These are phyloP conservation scores for Amphipyra berbera DNA, from an alignment of 2,888 invertebrate genomes.

Conservation along the genomic window DNA sequence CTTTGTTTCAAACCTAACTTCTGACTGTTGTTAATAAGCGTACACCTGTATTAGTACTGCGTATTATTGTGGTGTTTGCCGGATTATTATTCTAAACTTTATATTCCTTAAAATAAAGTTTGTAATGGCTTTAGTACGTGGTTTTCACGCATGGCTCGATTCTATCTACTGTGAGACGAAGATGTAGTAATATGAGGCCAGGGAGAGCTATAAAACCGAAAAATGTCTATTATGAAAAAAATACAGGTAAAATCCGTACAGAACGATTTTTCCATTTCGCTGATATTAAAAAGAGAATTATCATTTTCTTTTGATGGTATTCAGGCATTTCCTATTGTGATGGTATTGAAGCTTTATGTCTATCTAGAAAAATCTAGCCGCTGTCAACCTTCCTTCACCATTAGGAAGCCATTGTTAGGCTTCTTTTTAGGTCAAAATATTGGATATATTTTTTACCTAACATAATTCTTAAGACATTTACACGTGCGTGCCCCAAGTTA, in stretches of 20 bases:
- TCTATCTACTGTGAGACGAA: slow-evolving; percentile 21
- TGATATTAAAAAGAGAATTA: slow-evolving; percentile 20
- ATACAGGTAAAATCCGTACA: slow-evolving; percentile 4
- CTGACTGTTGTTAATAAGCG: slow-evolving; percentile 24
- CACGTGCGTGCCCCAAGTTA: no score
- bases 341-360: slow-evolving; percentile 7
- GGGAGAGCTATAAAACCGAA: slow-evolving; percentile 26
- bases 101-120: background rate
- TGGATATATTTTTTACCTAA: background rate
- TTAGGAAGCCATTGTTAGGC: slow-evolving; percentile 26
- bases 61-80: slow-evolving; percentile 14
- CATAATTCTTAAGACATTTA: no score
- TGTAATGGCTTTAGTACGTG: slow-evolving; percentile 4
- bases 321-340: slow-evolving; percentile 8
- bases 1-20: slow-evolving; percentile 28
- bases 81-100: slow-evolving; percentile 21
- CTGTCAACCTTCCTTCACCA: slow-evolving; percentile 15
- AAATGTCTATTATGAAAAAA: slow-evolving; percentile 17
- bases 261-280: slow-evolving; percentile 12
- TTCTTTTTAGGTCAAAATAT: slow-evolving; percentile 32
- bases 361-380: slow-evolving; percentile 11
- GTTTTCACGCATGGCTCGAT: slow-evolving; percentile 18
- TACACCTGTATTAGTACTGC: slow-evolving; percentile 19
- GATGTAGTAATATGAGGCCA: slow-evolving; percentile 19
- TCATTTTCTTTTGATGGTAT: slow-evolving; percentile 10